Conservation (phyloP, 2,797 vertebrate species). For the Sebastes kiyomatsui region DNA sequence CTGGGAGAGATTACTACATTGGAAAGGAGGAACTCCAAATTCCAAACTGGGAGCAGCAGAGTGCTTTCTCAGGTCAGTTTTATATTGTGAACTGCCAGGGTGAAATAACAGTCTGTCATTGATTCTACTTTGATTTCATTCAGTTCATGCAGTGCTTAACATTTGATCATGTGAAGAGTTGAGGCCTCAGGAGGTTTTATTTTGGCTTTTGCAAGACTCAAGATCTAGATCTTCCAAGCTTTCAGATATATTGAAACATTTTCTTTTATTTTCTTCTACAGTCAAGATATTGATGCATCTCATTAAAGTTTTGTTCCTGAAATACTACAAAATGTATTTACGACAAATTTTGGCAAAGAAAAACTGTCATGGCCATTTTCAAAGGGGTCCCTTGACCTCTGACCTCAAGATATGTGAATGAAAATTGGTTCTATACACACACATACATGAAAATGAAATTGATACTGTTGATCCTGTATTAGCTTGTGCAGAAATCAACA, state of each 20-base stretch:
- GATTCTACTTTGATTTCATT: background rate
- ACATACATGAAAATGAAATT: background rate
- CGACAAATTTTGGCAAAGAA: no score
- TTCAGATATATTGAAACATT: background rate
- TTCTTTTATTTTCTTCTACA: background rate
- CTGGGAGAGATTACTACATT: conserved; percentile 48
- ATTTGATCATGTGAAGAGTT: background rate
- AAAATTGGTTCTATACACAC: no score
- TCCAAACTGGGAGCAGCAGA: conserved; percentile 9
- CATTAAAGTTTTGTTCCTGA: background rate
- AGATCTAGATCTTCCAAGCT: background rate
- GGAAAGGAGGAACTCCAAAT: conserved; percentile 61
- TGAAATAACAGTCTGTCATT: background rate
- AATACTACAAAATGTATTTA: background rate
- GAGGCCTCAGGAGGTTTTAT: background rate
- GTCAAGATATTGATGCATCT: background rate
- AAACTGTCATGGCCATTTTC: no score
- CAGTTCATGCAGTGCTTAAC: background rate
- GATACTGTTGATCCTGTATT: background rate
- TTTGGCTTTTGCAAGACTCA: background rate
- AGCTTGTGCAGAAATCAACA: background rate
- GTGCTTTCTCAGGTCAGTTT: conserved; percentile 76
- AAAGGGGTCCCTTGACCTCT: no score
- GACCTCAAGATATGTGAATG: no score
- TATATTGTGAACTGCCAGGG: no score